These are phyloP conservation scores for Notiomystis cincta DNA, from an alignment of 2,113 vertebrate genomes.

Conservation along the genomic window DNA sequence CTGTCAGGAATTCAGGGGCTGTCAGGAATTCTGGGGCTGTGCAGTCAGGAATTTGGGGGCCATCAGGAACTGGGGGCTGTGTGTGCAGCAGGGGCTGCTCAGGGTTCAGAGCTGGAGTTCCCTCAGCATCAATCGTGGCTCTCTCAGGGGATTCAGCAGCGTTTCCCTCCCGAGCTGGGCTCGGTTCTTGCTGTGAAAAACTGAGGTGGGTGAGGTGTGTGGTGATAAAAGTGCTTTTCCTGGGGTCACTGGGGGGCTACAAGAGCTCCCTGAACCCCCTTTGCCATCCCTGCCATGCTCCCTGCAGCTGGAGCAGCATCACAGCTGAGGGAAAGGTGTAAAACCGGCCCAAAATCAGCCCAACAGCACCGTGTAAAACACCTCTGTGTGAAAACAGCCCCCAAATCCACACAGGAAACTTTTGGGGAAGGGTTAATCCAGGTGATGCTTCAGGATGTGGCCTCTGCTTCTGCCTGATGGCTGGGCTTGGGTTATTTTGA, in stretches of 20 bases:
- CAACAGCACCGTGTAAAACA: not conserved
- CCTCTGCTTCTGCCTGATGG: not conserved
- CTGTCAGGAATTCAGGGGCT: not conserved
- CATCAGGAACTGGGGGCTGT: not conserved
- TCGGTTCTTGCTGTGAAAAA: not conserved
- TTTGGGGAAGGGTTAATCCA: not conserved
- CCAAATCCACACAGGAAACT: accelerated
- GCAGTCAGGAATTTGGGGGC: not conserved
- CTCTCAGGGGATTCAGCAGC: not conserved
- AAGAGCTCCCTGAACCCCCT: not conserved
- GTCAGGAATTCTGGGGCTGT: not conserved
- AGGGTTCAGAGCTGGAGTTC: not conserved
- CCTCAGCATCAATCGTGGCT: not conserved
- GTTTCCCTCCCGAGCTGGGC: not conserved
- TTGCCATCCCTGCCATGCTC: not conserved
- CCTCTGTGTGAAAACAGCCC: not conserved
- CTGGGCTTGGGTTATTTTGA: not conserved
- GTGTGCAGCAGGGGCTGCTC: not conserved
- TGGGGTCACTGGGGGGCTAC: not conserved
- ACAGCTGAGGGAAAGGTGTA: not conserved
- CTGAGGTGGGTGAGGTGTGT: not conserved
- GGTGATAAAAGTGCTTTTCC: not conserved
- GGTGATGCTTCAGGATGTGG: not conserved
- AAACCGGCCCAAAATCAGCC: not conserved
- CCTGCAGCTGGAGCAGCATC: not conserved